phyloP scores from a whole-genome alignment of 2,113 vertebrate species.

The Oenanthe melanoleuca region DNA sequence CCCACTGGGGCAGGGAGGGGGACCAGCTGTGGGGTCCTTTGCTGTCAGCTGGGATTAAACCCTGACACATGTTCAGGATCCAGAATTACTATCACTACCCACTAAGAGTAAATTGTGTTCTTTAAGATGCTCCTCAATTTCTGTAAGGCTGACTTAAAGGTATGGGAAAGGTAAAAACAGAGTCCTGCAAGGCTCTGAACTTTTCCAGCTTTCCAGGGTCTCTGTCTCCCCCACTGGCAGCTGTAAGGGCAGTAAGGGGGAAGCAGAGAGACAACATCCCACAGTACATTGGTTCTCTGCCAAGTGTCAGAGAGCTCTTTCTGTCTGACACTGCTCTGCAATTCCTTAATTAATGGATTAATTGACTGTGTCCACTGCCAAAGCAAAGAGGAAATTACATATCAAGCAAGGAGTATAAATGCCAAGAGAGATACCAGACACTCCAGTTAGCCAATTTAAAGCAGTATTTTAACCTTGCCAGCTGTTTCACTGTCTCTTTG shows the following conservation, averaged over 20 bases:
- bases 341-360: background rate
- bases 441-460: background rate
- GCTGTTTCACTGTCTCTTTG: background rate
- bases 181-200: background rate
- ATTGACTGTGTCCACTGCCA: background rate
- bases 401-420: background rate
- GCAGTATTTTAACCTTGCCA: background rate
- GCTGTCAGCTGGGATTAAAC: background rate
- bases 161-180: background rate
- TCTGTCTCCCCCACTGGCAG: background rate
- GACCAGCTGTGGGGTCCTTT: no score
- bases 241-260: background rate
- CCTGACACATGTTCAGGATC: background rate
- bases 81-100: background rate
- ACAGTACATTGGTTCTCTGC: background rate
- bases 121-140: background rate
- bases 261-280: background rate
- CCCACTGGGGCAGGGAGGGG: background rate
- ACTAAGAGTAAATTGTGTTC: background rate
- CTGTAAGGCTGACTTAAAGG: background rate
- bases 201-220: background rate
- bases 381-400: background rate
- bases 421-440: background rate
- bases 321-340: background rate
- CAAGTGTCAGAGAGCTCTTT: background rate